Evolutionary conservation across 2,113 vertebrate genomes (phyloP).

Genomic region (Gracilinanus agilis): DNA sequence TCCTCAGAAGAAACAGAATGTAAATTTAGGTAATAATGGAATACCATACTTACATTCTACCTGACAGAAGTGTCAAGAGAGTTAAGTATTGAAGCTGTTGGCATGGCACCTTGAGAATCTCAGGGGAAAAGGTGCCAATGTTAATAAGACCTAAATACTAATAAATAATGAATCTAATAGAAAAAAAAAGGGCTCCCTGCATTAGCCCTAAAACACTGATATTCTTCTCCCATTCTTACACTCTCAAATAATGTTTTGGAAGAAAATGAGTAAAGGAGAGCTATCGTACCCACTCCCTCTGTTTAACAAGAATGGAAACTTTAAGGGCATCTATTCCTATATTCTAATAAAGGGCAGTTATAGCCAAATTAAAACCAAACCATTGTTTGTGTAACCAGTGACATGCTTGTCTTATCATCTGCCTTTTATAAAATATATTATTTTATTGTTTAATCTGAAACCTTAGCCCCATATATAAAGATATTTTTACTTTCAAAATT

Average conservation of each 20-base stretch:
- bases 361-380: neutral
- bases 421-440: neutral
- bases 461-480: neutral
- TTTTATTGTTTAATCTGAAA: neutral
- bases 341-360: neutral
- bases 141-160: neutral
- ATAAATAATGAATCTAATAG: neutral
- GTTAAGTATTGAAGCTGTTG: neutral
- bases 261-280: neutral
- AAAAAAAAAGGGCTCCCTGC: neutral
- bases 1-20: neutral
- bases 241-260: neutral
- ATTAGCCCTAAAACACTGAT: neutral
- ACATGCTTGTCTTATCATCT: neutral
- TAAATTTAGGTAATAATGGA: neutral
- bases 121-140: neutral
- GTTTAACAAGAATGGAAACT: neutral
- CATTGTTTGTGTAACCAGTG: neutral
- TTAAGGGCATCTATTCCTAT: neutral
- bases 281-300: neutral
- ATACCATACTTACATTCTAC: neutral
- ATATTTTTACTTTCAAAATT: neutral
- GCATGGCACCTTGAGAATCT: neutral
- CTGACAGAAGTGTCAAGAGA: neutral
- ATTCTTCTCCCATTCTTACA: neutral